Evolutionary conservation across 2,888 invertebrate species (phyloP).

Genomic region (Microctonus brassicae): DNA sequence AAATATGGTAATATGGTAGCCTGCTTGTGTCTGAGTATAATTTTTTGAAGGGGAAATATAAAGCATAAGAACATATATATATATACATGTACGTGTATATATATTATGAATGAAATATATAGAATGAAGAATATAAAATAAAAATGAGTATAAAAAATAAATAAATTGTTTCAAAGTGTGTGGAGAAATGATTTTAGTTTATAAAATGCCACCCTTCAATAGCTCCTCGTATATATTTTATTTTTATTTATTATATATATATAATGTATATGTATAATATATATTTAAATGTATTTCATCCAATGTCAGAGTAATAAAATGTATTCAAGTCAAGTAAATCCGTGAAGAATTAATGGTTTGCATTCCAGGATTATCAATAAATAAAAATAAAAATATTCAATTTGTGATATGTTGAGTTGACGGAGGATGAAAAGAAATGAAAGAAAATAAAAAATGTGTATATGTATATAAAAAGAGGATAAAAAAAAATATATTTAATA

Average conservation of each 20-base stretch:
- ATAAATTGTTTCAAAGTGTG: background rate
- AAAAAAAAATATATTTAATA: constrained; percentile 1
- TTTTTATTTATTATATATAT: too few species aligned
- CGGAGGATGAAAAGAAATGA: constrained; percentile 24
- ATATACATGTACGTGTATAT: too few species aligned
- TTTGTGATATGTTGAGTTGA: constrained; percentile 18
- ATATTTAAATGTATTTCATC: too few species aligned
- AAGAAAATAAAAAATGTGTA: constrained; percentile 6
- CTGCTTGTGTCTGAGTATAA: constrained; percentile 39
- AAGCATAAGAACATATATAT: constrained; percentile 29
- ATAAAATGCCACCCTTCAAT: background rate
- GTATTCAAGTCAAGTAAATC: background rate
- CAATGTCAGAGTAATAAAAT: too few species aligned
- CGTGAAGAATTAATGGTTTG: constrained; percentile 26
- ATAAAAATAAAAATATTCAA: constrained; percentile 22
- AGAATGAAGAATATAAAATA: background rate
- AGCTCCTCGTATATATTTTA: background rate
- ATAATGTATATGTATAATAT: too few species aligned
- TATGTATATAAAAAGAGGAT: constrained; percentile 22
- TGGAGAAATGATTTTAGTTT: background rate
- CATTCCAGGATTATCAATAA: constrained; percentile 31
- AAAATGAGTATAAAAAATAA: background rate
- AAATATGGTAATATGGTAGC: constrained; percentile 66
- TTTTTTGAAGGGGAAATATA: constrained; percentile 23
- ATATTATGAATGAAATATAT: too few species aligned